These are phyloP conservation scores for Panthera tigris DNA, from an alignment of 2,113 vertebrate species.

Conservation along the genomic window DNA sequence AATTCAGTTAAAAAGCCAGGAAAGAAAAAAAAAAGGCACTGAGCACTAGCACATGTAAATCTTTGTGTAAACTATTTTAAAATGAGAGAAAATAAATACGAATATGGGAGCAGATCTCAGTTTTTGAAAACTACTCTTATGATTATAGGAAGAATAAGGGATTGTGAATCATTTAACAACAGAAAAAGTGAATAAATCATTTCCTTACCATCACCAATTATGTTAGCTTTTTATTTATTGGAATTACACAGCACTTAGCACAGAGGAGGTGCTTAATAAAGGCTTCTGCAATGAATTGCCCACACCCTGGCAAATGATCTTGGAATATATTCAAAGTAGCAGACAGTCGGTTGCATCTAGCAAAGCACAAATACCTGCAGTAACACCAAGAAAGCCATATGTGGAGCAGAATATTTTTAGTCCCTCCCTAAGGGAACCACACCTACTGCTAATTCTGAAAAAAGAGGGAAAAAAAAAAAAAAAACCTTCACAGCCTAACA, in stretches of 20 bases:
- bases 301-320: slow-evolving; percentile 48
- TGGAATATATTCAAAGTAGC: slow-evolving; percentile 56
- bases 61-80: slow-evolving; percentile 54
- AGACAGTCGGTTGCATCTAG: background rate
- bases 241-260: background rate
- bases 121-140: background rate
- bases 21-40: background rate
- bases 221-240: slow-evolving; percentile 27
- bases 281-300: slow-evolving; percentile 16
- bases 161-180: background rate
- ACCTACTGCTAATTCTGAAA: slow-evolving; percentile 63
- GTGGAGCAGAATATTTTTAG: slow-evolving; percentile 45
- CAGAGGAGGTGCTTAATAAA: background rate
- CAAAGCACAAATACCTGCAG: background rate
- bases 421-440: slow-evolving; percentile 49
- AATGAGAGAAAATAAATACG: slow-evolving; percentile 51
- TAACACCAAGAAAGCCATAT: slow-evolving; percentile 57
- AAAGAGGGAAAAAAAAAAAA: background rate
- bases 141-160: background rate
- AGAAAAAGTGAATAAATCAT: background rate
- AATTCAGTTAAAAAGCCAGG: slow-evolving; percentile 8
- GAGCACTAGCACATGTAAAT: slow-evolving; percentile 17
- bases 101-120: background rate
- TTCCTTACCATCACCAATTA: background rate
- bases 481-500: background rate